These are phyloP conservation scores for Piscicola geometra DNA, from an alignment of 2,888 invertebrate species.

Conservation along the genomic window DNA sequence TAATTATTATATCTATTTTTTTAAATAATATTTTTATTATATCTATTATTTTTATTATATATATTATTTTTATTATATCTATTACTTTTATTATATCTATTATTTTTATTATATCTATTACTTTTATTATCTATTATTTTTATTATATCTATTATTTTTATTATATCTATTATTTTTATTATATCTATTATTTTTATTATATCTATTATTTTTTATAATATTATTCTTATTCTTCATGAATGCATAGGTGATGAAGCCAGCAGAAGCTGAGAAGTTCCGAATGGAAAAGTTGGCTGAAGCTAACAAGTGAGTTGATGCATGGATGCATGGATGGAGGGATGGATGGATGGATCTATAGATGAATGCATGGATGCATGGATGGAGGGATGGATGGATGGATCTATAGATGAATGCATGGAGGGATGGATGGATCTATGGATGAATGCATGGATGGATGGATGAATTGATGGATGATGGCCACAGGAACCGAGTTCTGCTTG, in stretches of 20 bases:
- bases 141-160: no score
- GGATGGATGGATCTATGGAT: not conserved
- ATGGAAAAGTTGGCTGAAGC: slow-evolving; percentile 92
- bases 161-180: no score
- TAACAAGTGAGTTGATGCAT: slow-evolving; percentile 61
- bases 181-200: no score
- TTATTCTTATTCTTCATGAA: not conserved
- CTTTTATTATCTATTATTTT: not conserved
- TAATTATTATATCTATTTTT: no score
- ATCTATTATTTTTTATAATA: no score
- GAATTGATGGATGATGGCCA: not conserved
- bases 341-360: not conserved
- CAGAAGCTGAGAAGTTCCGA: slow-evolving; percentile 86
- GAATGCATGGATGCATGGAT: slow-evolving; percentile 1
- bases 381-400: not conserved
- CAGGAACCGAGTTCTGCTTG: slow-evolving; percentile 42
- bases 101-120: not conserved
- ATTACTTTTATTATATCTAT: no score
- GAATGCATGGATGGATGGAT: not conserved
- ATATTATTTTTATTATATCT: no score
- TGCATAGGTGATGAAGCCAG: slow-evolving; percentile 68
- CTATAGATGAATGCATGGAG: not conserved
- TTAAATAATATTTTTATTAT: no score
- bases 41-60: no score
- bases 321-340: not conserved